Base-by-base conservation (phyloP, 2,113 vertebrate species). In the Phaethornis superciliosus region DNA sequence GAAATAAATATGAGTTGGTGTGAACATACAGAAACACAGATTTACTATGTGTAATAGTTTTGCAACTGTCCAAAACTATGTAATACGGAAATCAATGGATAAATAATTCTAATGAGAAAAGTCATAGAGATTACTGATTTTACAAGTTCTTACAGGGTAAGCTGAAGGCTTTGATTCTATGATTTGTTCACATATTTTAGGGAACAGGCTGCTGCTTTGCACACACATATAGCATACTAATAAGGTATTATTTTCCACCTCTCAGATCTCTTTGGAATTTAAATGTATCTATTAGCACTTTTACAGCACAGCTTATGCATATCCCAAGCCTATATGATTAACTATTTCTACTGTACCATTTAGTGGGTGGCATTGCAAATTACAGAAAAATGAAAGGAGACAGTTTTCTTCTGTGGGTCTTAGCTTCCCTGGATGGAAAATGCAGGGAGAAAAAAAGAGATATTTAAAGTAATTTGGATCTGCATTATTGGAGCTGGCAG, bases 271-370 rank as follows among this genome's bases (percentile, higher is more conserved):
- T 91, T 96, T 94, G 84, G 88, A 86, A 94, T 96, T 92, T 64
- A 92, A 81, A 90, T 94, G 58, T 81, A 88, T 86, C 92, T 96
- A 77, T 94, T 95, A 96, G 47, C 82, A 95, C 90, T 60, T 91
- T 95, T 96, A 77, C 59, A 85, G 80, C 69, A 84, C 62, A 81
- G 80, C 47, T 93, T 83, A 77, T 86, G 68, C 72, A 68, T 90
- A 78, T 83, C 88, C 60, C 42, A 65, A 63, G 63, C 49, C 81
- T 72, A 65, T 90, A 81, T 80, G 70, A 88, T 93, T 89, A 94
- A 80, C 72, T 85, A 7, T 85, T 95, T 87, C 85, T 83, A 69
- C 82, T 78, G 64, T 93, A 90, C 76, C 44, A 11, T 81, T 94
- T 93, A 56, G 83, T 88, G 86, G 65, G 81, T 93, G 92, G 83